Percentiles rank a stretch among this genome's conserved stretches.
Conservation (phyloP, 1,140 invertebrate species). For the Temnothorax nylanderi region DNA sequence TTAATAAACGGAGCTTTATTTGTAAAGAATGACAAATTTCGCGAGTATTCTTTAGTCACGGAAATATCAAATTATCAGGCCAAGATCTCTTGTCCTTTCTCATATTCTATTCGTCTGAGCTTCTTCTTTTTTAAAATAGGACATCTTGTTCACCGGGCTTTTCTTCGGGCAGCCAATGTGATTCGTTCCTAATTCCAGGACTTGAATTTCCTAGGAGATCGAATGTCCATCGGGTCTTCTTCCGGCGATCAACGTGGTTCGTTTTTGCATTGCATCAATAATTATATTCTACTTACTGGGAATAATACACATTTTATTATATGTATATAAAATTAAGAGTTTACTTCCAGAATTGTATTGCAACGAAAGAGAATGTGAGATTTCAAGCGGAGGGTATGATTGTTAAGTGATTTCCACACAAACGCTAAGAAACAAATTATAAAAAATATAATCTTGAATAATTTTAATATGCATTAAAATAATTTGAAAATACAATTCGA, state of each 20-base stretch:
- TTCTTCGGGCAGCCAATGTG: neutral
- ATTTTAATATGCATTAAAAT: constrained; percentile 24
- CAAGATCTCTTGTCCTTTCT: neutral
- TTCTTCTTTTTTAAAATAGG: neutral
- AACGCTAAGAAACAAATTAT: neutral
- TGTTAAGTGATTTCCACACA: constrained; percentile 1
- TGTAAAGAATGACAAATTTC: constrained; percentile 14
- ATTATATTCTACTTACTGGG: constrained; percentile 4
- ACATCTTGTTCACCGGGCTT: neutral
- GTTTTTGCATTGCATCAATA: neutral
- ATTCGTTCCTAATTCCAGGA: neutral
- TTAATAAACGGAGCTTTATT: constrained; percentile 29
- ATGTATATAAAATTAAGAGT: constrained; percentile 31
- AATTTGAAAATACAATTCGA: constrained; percentile 7
- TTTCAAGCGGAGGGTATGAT: neutral
- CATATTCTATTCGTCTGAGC: neutral
- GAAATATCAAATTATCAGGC: neutral
- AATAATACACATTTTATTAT: constrained; percentile 3
- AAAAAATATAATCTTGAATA: neutral
- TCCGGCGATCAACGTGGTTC: neutral
- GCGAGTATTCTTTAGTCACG: neutral
- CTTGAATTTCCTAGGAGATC: constrained; percentile 2
- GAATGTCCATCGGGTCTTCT: neutral
- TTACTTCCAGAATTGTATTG: constrained; percentile 11
- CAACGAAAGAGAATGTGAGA: constrained; percentile 9